Base-by-base conservation (phyloP, 2,797 vertebrate species). In the Pteropus rufus region DNA sequence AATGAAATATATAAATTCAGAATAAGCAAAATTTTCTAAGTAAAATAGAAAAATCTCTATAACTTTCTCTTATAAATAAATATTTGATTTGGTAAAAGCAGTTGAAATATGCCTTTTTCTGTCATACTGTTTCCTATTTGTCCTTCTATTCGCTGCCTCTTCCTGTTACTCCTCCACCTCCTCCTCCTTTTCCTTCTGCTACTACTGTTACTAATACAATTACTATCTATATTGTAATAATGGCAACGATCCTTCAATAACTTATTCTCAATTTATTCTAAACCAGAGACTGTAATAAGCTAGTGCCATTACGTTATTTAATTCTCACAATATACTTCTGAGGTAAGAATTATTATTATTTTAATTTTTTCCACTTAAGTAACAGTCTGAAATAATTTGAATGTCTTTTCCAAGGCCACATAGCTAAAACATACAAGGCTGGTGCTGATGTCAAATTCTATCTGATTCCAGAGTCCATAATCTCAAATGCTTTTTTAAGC, bases 201-300 rank as follows among this genome's bases (percentile, higher is more conserved):
- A 9, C n/a, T n/a, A 49, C 0, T 6, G 2, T 24, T 41, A 46
- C 23, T 67, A 31, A 1, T 46, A 60, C 5, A 60, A 11, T 24
- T n/a, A 44, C 7, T 5, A 60, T 24, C 5, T 14, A 23, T 36
- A 56, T 39, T 54, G 24, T 46, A 24, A 54, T 58, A 62, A 87
- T 31, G 8, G 64, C 3, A n/a, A 16, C 14, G 64, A 65, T 44
- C n/a, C 5, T 84, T 60, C 12, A 81, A 39, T 77, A 24, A 80
- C 31, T 79, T 44, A 39, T 2, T 24, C 18, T 21, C 14, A 11
- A 26, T 26, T 84, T 72, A 46, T 41, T n/a, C 3, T 70, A 39
- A 65, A 1, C 7, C 34, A 46, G 0, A 2, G 24, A 60, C 1
- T 39, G 4, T 1, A 23, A 5, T 6, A 85, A 58, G 3, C 1